Evolutionary conservation across 2,888 invertebrate genomes (phyloP).

Genomic region (Heterodera filipjevi): DNA sequence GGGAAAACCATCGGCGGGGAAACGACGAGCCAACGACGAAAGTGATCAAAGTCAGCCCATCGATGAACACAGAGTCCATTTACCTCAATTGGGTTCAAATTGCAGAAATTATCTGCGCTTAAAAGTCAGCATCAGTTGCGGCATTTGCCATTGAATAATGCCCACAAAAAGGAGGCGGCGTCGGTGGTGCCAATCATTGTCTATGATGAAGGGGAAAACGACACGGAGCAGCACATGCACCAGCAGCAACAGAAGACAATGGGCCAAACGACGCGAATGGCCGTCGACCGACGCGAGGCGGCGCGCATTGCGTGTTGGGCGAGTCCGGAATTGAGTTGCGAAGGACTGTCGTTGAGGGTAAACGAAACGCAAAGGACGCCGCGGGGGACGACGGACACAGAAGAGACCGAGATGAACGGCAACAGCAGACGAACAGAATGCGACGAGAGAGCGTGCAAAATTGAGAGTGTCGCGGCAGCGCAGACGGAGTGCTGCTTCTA

Average conservation of each 20-base stretch:
- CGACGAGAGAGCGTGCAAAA: not conserved
- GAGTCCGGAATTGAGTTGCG: constrained; percentile 41
- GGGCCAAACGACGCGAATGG: not conserved
- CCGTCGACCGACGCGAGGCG: constrained; percentile 36
- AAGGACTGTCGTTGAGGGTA: constrained; percentile 23
- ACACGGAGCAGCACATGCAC: not conserved
- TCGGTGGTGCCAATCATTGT: constrained; percentile 16
- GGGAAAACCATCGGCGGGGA: not conserved
- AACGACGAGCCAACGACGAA: not conserved
- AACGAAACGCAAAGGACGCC: not conserved
- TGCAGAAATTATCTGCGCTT: not conserved
- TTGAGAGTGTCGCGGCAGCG: not conserved
- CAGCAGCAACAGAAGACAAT: not conserved
- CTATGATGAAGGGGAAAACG: constrained; percentile 1
- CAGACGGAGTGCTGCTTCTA: not conserved
- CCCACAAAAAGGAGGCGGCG: not conserved
- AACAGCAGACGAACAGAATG: not conserved
- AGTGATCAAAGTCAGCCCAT: too few species aligned
- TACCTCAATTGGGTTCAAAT: too few species aligned
- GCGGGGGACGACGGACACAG: not conserved
- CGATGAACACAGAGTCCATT: too few species aligned
- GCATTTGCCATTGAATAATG: not conserved
- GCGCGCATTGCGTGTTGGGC: constrained; percentile 47
- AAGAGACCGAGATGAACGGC: not conserved
- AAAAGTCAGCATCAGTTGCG: not conserved